These are phyloP conservation scores for Spinus olivaceus DNA, from an alignment of 2,797 vertebrate genomes.

Conservation along the genomic window DNA sequence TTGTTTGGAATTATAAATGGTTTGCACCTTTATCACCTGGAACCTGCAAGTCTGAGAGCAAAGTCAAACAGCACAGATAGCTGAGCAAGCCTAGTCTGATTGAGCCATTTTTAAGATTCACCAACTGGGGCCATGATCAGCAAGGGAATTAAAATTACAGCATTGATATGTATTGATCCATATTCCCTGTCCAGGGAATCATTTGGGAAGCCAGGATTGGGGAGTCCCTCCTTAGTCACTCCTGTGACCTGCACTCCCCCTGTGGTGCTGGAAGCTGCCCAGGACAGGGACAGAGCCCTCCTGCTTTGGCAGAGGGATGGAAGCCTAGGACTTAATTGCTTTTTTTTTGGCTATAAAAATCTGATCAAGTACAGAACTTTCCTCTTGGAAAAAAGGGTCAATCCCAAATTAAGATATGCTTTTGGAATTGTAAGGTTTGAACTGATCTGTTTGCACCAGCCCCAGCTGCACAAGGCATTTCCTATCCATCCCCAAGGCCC, in stretches of 20 bases:
- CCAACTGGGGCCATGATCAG: conserved; percentile 25
- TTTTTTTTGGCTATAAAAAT: neutral
- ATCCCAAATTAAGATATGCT: conserved; percentile 32
- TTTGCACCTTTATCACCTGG: conserved; percentile 37
- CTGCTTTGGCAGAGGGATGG: neutral
- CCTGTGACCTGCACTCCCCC: neutral
- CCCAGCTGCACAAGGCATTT: neutral
- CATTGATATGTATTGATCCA: neutral
- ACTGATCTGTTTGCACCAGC: conserved; percentile 10
- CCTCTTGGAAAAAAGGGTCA: neutral
- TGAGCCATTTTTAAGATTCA: conserved; percentile 44
- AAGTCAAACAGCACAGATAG: conserved; percentile 38
- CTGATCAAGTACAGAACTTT: neutral
- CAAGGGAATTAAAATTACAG: conserved; percentile 31
- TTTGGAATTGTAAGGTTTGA: conserved; percentile 17
- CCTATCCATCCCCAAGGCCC: neutral
- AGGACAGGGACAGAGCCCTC: neutral
- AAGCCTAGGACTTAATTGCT: neutral
- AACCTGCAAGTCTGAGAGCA: conserved; percentile 33
- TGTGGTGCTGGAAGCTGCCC: neutral
- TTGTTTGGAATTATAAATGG: neutral
- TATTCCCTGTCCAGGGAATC: neutral
- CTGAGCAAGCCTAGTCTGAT: conserved; percentile 73
- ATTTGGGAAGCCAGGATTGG: neutral
- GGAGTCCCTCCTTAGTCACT: neutral